These are phyloP conservation scores for Ranitomeya imitator DNA, from an alignment of 2,113 vertebrate species.

Conservation along the genomic window DNA sequence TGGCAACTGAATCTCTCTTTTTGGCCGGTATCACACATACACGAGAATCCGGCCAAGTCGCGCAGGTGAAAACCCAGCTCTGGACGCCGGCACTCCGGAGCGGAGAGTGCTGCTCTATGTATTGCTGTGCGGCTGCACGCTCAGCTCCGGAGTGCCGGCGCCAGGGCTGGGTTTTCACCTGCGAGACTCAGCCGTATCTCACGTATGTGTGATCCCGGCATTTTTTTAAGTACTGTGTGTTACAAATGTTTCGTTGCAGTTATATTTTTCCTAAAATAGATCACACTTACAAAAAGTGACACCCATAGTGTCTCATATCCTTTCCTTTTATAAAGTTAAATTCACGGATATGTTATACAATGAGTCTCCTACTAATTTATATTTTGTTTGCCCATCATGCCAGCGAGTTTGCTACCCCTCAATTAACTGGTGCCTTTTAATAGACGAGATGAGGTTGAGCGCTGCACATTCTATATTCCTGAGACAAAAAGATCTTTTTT, in stretches of 20 bases:
- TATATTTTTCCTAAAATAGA: background rate
- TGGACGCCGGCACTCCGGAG: too few relatives aligned
- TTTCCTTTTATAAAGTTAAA: background rate
- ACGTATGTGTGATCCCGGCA: too few relatives aligned
- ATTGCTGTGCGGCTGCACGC: too few relatives aligned
- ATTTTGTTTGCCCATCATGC: background rate
- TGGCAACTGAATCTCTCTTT: background rate
- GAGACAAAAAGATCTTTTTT: conserved; percentile 17
- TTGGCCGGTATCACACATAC: too few relatives aligned
- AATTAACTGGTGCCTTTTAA: conserved; percentile 27
- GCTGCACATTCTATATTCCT: background rate
- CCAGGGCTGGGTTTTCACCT: too few relatives aligned
- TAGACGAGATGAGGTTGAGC: background rate
- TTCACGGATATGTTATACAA: background rate
- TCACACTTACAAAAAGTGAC: background rate
- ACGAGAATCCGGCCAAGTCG: too few relatives aligned
- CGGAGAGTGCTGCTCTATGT: too few relatives aligned
- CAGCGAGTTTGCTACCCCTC: background rate
- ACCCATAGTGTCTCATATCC: background rate
- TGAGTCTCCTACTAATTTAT: background rate
- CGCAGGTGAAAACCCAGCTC: too few relatives aligned
- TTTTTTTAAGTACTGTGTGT: background rate
- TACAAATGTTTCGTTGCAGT: background rate
- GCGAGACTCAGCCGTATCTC: too few relatives aligned
- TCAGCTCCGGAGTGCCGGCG: too few relatives aligned